phyloP scores from a whole-genome alignment of 2,797 vertebrate genomes.

The Gephyroberyx darwinii region DNA sequence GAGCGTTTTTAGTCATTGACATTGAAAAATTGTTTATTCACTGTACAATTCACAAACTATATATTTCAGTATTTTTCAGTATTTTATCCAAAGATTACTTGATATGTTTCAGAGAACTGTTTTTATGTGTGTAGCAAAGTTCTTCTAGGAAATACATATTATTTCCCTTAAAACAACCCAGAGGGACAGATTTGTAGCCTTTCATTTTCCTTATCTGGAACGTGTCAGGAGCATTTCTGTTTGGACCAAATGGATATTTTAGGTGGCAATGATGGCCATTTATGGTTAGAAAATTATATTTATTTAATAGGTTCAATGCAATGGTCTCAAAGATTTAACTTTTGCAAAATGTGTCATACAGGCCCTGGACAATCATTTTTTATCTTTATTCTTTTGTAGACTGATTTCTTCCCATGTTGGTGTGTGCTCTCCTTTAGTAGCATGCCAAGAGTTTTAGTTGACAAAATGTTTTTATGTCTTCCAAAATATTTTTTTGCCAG shows the following conservation, averaged over 20 bases:
- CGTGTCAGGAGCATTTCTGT: constrained; percentile 23
- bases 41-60: constrained; percentile 11
- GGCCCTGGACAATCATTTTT: neutral
- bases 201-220: constrained; percentile 39
- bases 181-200: neutral
- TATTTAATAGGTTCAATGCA: constrained; percentile 35
- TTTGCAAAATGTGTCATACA: constrained; percentile 2
- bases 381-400: neutral
- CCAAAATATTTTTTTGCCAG: constrained; percentile 38
- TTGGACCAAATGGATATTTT: constrained; percentile 31
- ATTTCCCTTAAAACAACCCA: too few relatives aligned
- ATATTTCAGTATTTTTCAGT: neutral
- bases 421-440: neutral
- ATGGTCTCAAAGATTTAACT: constrained; percentile 11
- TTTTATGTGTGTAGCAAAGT: constrained; percentile 14
- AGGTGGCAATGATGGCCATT: constrained; percentile 11
- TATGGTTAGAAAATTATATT: constrained; percentile 31
- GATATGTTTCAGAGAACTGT: neutral
- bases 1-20: neutral
- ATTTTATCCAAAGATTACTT: neutral
- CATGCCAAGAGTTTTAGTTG: neutral
- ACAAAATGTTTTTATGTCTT: neutral
- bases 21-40: constrained; percentile 29
- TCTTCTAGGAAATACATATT: neutral
- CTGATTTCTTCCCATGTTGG: neutral